Evolutionary conservation across 2,888 invertebrate species (phyloP).

Genomic region (Brenthis ino): DNA sequence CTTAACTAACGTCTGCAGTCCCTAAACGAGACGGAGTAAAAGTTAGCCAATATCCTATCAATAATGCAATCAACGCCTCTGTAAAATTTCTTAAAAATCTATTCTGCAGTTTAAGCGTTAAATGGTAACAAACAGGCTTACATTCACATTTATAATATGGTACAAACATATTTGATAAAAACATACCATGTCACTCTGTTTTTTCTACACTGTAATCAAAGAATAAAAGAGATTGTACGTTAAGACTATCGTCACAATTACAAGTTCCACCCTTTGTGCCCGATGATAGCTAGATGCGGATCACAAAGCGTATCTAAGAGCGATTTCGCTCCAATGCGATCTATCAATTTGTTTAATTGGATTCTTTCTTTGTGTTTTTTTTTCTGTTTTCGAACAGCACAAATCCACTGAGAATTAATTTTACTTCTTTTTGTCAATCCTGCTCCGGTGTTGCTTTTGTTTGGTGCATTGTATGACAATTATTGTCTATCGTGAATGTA

Average conservation of each 20-base stretch:
- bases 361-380: conserved; percentile 71
- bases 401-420: conserved; percentile 65
- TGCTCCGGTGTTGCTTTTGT: conserved; percentile 43
- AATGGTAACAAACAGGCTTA: no score
- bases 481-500: conserved; percentile 32
- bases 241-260: conserved; percentile 38
- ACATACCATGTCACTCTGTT: not conserved
- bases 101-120: no score
- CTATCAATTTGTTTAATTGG: conserved; percentile 79
- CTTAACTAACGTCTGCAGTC: no score
- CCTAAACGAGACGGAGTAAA: no score
- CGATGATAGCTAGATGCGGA: conserved; percentile 63
- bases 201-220: not conserved
- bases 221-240: not conserved
- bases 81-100: no score
- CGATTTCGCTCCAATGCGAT: conserved; percentile 56
- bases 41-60: no score
- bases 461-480: conserved; percentile 43
- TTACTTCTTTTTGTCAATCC: conserved; percentile 56
- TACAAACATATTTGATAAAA: no score
- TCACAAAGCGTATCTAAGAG: conserved; percentile 63
- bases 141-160: no score
- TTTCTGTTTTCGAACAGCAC: conserved; percentile 59
- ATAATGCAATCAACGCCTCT: no score
- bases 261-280: conserved; percentile 63